Evolutionary conservation across 2,888 invertebrate genomes (phyloP).

Genomic region (Monochamus alternatus): DNA sequence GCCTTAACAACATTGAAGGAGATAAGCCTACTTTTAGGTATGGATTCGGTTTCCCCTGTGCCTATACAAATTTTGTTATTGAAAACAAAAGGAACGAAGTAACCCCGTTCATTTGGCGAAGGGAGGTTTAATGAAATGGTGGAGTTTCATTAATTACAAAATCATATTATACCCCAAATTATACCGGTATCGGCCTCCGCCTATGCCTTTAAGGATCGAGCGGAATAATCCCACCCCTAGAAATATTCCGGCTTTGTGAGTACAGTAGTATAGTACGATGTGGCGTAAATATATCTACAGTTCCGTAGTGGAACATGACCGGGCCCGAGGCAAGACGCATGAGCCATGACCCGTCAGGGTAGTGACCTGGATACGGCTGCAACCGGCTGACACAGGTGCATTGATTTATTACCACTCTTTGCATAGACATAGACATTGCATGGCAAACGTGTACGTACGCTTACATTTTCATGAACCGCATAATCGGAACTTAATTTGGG

Average conservation of each 20-base stretch:
- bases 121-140: too few species aligned
- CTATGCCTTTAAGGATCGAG: constrained; percentile 18
- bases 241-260: constrained; percentile 32
- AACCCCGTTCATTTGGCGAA: too few species aligned
- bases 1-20: too few species aligned
- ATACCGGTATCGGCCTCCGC: background rate
- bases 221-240: constrained; percentile 11
- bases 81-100: too few species aligned
- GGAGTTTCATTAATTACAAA: too few species aligned
- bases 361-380: constrained; percentile 67
- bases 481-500: constrained; percentile 18
- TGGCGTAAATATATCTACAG: constrained; percentile 36
- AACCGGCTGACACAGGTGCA: constrained; percentile 66
- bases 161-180: background rate
- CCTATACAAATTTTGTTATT: too few species aligned
- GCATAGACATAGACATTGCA: constrained; percentile 34
- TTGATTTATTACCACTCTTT: constrained; percentile 66
- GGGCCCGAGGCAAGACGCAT: constrained; percentile 56
- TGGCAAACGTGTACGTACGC: background rate
- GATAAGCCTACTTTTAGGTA: too few species aligned
- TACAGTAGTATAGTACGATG: constrained; percentile 25
- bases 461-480: constrained; percentile 27
- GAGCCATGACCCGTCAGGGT: constrained; percentile 67
- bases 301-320: constrained; percentile 53
- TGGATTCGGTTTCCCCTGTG: too few species aligned